phyloP scores from a whole-genome alignment of 2,113 vertebrate species.

The Picathartes gymnocephalus region DNA sequence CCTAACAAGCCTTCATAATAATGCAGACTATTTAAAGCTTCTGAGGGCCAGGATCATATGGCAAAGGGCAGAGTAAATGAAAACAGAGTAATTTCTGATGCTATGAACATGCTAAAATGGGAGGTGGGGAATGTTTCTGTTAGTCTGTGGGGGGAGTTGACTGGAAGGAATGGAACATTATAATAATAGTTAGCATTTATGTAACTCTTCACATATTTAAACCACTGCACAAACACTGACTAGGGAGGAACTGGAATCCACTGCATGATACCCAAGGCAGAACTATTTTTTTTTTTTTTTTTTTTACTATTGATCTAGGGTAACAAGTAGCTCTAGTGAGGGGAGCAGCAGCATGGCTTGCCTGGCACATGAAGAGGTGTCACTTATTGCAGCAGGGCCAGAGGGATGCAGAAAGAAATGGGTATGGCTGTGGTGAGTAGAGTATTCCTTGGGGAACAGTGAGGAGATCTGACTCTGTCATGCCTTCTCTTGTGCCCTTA shows the following conservation, averaged over 20 bases:
- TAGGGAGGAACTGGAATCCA: conserved; percentile 26
- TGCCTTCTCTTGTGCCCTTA: background rate
- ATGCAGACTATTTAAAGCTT: conserved; percentile 66
- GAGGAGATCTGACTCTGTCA: background rate
- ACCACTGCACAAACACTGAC: background rate
- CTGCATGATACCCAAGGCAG: background rate
- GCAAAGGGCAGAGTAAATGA: conserved; percentile 56
- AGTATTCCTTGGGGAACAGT: background rate
- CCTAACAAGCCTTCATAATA: conserved; percentile 65
- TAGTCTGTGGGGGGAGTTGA: conserved; percentile 9
- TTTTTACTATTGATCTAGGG: background rate
- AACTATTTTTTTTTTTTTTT: background rate
- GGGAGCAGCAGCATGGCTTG: background rate
- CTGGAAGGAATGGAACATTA: conserved; percentile 40
- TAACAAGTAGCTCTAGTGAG: background rate
- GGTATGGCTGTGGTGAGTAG: background rate
- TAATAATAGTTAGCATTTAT: conserved; percentile 54
- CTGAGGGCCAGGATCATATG: conserved; percentile 50
- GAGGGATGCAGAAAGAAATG: background rate
- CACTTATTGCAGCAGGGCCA: background rate
- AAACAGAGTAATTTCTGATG: conserved; percentile 57
- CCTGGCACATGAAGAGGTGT: background rate
- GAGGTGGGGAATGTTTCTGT: conserved; percentile 47
- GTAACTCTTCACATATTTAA: conserved; percentile 29
- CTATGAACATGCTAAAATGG: conserved; percentile 21